Evolutionary conservation across 2,113 vertebrate species (phyloP).

Genomic region (cat (Felis catus)): DNA sequence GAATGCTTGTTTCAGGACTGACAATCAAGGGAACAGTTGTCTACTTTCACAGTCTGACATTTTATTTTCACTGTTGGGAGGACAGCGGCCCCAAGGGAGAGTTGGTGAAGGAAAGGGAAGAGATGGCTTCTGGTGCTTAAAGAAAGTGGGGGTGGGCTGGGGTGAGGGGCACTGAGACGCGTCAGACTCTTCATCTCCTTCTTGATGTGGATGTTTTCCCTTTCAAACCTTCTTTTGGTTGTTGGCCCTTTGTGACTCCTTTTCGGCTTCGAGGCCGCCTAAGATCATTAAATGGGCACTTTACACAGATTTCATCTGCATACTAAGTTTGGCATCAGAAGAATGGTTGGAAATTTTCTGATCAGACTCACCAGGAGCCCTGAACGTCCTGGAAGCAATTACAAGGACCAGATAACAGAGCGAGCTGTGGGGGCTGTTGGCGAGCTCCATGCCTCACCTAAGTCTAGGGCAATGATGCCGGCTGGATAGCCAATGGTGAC

Average conservation of each 20-base stretch:
- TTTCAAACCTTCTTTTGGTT: neutral
- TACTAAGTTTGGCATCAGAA: neutral
- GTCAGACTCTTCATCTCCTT: neutral
- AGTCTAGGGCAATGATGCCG: neutral
- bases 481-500: neutral
- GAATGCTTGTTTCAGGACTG: neutral
- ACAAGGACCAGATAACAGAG: neutral
- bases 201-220: neutral
- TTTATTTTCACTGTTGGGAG: neutral
- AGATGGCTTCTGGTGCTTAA: neutral
- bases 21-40: neutral
- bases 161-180: neutral
- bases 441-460: neutral
- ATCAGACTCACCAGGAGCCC: neutral
- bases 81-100: neutral
- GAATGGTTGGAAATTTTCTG: neutral
- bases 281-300: neutral
- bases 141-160: accelerated
- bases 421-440: neutral
- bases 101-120: neutral
- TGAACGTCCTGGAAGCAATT: neutral
- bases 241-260: neutral
- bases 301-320: neutral
- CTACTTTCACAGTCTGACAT: neutral
- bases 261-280: neutral